A percentile compares a stretch with the other conserved stretches of the same genome.
These are phyloP conservation scores for Carettochelys insculpta DNA, from an alignment of 2,113 vertebrate species.

Conservation along the genomic window DNA sequence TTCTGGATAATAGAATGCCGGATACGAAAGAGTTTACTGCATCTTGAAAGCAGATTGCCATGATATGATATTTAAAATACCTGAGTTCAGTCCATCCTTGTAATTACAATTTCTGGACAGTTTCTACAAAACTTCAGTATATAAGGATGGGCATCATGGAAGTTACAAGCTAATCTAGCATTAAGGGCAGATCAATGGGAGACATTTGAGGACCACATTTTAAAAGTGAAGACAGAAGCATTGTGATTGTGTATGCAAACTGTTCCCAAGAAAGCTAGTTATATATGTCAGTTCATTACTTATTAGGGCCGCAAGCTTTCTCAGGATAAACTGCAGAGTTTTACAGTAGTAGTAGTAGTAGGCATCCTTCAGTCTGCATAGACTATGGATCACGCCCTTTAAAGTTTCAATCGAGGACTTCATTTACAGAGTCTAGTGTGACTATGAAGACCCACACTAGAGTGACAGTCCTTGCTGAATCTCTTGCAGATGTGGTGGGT, in stretches of 20 bases:
- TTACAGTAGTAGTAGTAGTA: too few relatives aligned
- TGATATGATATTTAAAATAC: background rate
- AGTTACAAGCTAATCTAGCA: background rate
- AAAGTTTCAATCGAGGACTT: too few relatives aligned
- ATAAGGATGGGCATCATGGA: background rate
- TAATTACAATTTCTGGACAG: background rate
- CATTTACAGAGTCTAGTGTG: too few relatives aligned
- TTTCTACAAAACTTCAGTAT: accelerated
- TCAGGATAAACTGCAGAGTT: background rate
- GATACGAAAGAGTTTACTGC: too few relatives aligned
- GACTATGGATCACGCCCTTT: too few relatives aligned
- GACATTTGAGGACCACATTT: background rate
- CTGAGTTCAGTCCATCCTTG: background rate
- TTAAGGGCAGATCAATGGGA: background rate
- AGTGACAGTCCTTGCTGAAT: too few relatives aligned
- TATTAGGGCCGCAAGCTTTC: background rate
- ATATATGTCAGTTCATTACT: background rate
- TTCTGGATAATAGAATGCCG: too few relatives aligned
- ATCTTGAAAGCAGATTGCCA: background rate
- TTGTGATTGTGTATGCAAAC: background rate
- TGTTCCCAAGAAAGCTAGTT: background rate
- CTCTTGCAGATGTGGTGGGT: too few relatives aligned
- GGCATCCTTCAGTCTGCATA: too few relatives aligned
- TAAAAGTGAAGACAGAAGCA: background rate
- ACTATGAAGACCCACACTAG: too few relatives aligned